These are phyloP conservation scores for Balaeniceps rex DNA, from an alignment of 2,113 vertebrate genomes.

Conservation along the genomic window DNA sequence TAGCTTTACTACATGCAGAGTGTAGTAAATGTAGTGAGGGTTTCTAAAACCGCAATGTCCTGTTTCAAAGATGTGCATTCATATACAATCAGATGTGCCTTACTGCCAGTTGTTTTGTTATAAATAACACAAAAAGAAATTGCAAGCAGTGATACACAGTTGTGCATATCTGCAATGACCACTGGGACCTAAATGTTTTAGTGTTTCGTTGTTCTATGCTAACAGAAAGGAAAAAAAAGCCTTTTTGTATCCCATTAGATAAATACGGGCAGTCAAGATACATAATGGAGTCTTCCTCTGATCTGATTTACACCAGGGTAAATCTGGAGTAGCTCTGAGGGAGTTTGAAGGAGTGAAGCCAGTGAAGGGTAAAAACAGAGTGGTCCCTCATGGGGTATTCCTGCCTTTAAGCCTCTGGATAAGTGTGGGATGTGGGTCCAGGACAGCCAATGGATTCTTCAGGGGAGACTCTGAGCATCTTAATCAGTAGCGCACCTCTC, in stretches of 20 bases:
- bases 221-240: neutral
- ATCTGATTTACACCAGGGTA: neutral
- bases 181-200: neutral
- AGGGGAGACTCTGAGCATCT: neutral
- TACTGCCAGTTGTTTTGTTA: neutral
- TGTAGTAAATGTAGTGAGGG: neutral
- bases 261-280: neutral
- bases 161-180: neutral
- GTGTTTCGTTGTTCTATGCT: neutral
- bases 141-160: neutral
- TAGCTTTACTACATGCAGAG: neutral
- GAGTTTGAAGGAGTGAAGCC: neutral
- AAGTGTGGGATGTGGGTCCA: neutral
- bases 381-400: neutral
- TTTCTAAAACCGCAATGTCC: neutral
- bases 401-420: neutral
- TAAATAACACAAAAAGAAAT: neutral
- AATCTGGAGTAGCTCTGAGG: neutral
- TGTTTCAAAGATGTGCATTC: neutral
- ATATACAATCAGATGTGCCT: neutral
- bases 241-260: neutral
- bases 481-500: neutral
- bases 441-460: neutral
- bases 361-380: neutral
- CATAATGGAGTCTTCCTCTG: neutral